These are phyloP conservation scores for Lordiphosa mommai DNA, from an alignment of 1,140 invertebrate species.

Conservation along the genomic window DNA sequence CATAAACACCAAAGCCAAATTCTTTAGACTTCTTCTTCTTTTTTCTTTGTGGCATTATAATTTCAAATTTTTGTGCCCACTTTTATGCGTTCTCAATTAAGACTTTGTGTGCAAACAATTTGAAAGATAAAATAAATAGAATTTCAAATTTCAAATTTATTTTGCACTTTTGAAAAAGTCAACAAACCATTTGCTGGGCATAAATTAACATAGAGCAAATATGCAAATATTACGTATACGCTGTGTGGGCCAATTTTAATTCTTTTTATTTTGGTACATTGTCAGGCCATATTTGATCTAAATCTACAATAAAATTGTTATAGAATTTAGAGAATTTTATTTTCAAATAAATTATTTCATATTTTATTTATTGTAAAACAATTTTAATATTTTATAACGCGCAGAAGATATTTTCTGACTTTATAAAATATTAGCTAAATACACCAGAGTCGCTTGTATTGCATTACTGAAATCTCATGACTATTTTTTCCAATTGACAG, in stretches of 20 bases:
- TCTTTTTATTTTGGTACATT: constrained; percentile 1
- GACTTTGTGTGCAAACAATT: neutral
- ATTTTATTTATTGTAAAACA: too few relatives aligned
- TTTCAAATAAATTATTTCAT: too few relatives aligned
- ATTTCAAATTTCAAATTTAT: too few relatives aligned
- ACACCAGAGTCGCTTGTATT: too few relatives aligned
- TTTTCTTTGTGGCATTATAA: neutral
- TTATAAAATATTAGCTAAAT: too few relatives aligned
- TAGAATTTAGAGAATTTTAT: too few relatives aligned
- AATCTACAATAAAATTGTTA: neutral
- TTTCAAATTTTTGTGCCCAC: neutral
- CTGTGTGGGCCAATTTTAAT: constrained; percentile 11
- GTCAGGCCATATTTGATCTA: neutral
- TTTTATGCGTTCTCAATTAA: constrained; percentile 7
- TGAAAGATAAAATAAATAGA: too few relatives aligned
- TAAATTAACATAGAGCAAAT: constrained; percentile 23
- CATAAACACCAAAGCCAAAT: constrained; percentile 20
- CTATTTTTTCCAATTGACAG: too few relatives aligned
- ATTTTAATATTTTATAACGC: too few relatives aligned
- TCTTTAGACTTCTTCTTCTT: neutral
- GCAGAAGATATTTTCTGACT: too few relatives aligned
- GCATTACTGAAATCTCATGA: too few relatives aligned
- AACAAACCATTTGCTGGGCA: constrained; percentile 27
- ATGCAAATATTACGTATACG: constrained; percentile 34
- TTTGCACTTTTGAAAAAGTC: constrained; percentile 17